Base-by-base conservation (phyloP, 2,797 vertebrate species). In the Otus scops region DNA sequence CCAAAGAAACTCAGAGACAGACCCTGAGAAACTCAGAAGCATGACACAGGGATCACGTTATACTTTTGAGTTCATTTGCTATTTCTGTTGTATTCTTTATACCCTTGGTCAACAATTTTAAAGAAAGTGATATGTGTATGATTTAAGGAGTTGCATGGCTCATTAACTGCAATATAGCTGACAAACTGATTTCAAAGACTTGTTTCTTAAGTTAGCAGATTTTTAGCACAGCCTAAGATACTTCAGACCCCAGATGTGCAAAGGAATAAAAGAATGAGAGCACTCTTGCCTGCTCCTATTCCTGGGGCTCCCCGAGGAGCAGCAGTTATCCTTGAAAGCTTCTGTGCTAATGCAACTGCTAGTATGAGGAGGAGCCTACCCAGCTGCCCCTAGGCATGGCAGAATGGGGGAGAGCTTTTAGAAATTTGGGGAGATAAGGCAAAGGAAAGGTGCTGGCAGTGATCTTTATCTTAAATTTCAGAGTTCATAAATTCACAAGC, bases 281-380 rank as follows among this genome's bases (percentile, higher is more conserved):
- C 85, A 36, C 77, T 95, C 56, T 63, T 90, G 88, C 54, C 88
- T 97, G 90, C 81, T 94, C 90, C 93, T 96, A 53, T 93, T 96
- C 88, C 73, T 74, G 74, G 78, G 89, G 56, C 84, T 96, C 94
- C 94, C 96, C 0, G 1, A 95, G 96, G 96, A 97, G 78, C 91
- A 77, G 94, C 91, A 95, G 93, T 96, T 97, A 96, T 89, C 86
- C 95, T 91, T 97, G 94, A 97, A 97, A 97, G 96, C 93, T 91
- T 95, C 91, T 89, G 70, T n/a, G 81, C 92, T 96, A 96, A 95
- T 96, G 94, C 91, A 93, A 14, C 74, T 85, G 61, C 74, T 69
- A 23, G 30, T 32, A 21, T 11, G 56, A 96, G 85, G 89, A 95
- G 70, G 59, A 96, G 82, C 69, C 75, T 67, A 8, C 73, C 76